Evolutionary conservation across 2,113 vertebrate genomes (phyloP).

Genomic region (Gymnorhina tibicen): DNA sequence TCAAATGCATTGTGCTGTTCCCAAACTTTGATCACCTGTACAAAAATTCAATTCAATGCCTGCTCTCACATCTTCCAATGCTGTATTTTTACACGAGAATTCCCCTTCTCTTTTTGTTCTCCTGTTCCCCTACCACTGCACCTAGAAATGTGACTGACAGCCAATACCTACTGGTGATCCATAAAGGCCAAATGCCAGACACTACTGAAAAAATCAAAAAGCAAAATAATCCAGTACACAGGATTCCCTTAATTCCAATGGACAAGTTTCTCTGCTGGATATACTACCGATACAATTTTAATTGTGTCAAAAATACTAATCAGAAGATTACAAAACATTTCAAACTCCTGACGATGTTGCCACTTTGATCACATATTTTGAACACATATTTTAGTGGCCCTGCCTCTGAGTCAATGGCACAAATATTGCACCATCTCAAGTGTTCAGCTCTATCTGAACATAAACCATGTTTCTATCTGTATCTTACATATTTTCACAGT

Average conservation of each 20-base stretch:
- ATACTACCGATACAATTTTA: neutral
- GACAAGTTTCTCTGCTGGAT: neutral
- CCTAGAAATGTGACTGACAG: neutral
- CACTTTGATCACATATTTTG: neutral
- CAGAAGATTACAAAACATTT: neutral
- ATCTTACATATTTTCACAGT: neutral
- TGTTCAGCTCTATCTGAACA: neutral
- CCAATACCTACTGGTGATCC: neutral
- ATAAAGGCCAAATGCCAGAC: neutral
- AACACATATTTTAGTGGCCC: neutral
- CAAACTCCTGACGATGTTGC: fast-evolving
- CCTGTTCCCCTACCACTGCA: neutral
- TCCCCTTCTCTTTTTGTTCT: neutral
- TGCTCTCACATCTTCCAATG: neutral
- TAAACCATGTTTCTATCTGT: neutral
- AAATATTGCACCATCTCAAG: fast-evolving
- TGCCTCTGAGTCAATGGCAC: neutral
- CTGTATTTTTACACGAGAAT: neutral
- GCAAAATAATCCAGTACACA: neutral
- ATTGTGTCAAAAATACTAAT: neutral
- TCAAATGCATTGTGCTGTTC: neutral
- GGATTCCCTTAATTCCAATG: neutral
- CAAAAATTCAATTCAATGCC: neutral
- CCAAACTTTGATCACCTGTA: neutral
- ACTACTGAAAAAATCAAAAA: neutral